Base-by-base conservation (phyloP, 2,113 vertebrate genomes). In the Mixornis gularis region DNA sequence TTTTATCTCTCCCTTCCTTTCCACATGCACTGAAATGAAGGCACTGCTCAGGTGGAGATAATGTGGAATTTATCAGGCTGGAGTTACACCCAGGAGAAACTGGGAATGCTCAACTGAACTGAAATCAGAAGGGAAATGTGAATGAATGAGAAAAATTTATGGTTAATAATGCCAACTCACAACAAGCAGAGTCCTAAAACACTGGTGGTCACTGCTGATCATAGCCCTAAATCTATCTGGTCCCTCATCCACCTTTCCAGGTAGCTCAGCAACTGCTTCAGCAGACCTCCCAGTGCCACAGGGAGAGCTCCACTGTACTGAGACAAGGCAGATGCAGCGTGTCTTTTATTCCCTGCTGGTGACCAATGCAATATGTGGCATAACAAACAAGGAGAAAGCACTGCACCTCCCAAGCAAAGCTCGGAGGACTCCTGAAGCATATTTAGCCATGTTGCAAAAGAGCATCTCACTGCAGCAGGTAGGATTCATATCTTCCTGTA, bases 391-490 rank as follows among this genome's bases (percentile, higher is more conserved):
- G 34, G 25, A 64, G 32, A 59, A 84, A 49, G 6, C 34, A 27
- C 29, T 55, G 40, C 29, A 77, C 13, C 40, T 90, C 51, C 13
- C 29, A 14, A 30, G 24, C 11, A 77, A 44, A 83, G 11, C 53
- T 46, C 27, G 26, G 55, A 46, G 58, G 49, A 24, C 68, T 79
- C 32, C 34, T 22, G 73, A 29, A 69, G 13, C 41, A 30, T 1
- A 9, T 74, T 87, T 41, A 87, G 30, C 27, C 8, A 4, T 13
- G 29, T 49, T 71, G 34, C 26, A 63, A 55, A 18, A 49, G 38
- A 59, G 29, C 43, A 21, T 9, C 6, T 55, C 25, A 18, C n/a
- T 40, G 62, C 56, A 46, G 34, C 0, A 0, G n/a, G 17, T 44
- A 38, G 44, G 15, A 49, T 30, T 85, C 58, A 27, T 70, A 24